Conservation (phyloP, 1,140 invertebrate genomes). For the Temnothorax curvispinosus region DNA sequence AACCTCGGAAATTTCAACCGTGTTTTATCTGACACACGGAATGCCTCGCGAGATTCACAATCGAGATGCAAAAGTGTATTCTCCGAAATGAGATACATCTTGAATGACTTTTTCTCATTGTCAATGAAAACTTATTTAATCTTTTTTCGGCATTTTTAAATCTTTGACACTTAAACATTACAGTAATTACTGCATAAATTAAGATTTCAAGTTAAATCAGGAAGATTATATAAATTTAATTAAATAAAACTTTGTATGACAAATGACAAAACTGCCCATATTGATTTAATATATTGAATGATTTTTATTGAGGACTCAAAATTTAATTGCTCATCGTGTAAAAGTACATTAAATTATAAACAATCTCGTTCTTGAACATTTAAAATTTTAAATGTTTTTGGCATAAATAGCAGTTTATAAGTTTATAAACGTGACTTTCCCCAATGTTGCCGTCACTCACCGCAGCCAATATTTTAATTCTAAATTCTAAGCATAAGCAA, state of each 20-base stretch:
- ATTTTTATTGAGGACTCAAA: neutral
- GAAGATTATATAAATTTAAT: neutral
- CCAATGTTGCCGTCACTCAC: slow-evolving; percentile 34
- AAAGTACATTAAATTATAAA: slow-evolving; percentile 1
- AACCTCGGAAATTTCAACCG: neutral
- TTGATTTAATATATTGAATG: neutral
- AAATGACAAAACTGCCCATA: no score
- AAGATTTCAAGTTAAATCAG: neutral
- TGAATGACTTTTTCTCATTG: neutral
- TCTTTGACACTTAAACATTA: neutral
- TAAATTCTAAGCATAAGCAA: slow-evolving; percentile 18
- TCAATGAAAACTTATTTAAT: neutral
- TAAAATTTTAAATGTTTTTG: neutral
- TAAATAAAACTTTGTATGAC: neutral
- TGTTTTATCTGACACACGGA: neutral
- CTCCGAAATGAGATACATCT: neutral
- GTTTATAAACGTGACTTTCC: neutral
- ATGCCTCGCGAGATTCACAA: neutral
- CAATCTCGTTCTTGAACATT: neutral
- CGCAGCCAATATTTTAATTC: slow-evolving; percentile 6
- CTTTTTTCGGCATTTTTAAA: neutral
- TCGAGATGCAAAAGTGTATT: neutral
- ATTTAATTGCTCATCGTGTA: neutral
- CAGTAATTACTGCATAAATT: neutral
- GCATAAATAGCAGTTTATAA: neutral